Base-by-base conservation (phyloP, 2,797 vertebrate genomes). In the Bradypodion pumilum region DNA sequence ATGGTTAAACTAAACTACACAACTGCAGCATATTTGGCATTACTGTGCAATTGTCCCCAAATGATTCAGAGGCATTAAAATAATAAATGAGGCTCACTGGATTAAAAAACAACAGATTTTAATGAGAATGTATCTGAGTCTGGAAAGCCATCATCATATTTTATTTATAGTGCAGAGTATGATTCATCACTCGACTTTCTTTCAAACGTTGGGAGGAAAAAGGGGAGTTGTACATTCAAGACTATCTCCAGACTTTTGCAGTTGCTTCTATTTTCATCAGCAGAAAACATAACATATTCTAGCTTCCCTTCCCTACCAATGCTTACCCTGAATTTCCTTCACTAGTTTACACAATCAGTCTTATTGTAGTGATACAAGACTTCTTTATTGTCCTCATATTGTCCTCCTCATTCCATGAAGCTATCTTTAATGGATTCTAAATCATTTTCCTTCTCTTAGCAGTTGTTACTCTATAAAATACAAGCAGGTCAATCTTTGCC, bases 151-250 rank as follows among this genome's bases (percentile, higher is more conserved):
- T 81, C 93, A 90, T 94, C 92, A 94, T 94, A 87, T 94, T 93
- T 95, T 95, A 96, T 96, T 96, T 95, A 95, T 95, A 95, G 92
- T 84, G 68, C 65, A 6, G 84, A 49, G 87, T 92, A 92, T 95
- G 95, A 95, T 93, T 95, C 95, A 94, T 94, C 90, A 92, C 95
- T 94, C 95, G 85, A 92, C 85, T 93, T 95, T 94, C 94, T 95
- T 95, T 96, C 94, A 95, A 87, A 92, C 93, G 92, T 92, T 93
- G 91, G 90, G 92, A 93, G 89, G 49, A 46, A 32, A 29, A 93
- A 93, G 94, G 93, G 92, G 83, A 83, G 83, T 90, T 92, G 86
- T 91, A 63, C 80, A 86, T 90, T 84, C 85, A 81, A 0, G 3
- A 91, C 78, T 82, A 70, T 93, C 92, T 95, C 94, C 83, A 88